Conservation (phyloP, 2,888 invertebrate genomes). For the Amblyjoppa fuscipennis region DNA sequence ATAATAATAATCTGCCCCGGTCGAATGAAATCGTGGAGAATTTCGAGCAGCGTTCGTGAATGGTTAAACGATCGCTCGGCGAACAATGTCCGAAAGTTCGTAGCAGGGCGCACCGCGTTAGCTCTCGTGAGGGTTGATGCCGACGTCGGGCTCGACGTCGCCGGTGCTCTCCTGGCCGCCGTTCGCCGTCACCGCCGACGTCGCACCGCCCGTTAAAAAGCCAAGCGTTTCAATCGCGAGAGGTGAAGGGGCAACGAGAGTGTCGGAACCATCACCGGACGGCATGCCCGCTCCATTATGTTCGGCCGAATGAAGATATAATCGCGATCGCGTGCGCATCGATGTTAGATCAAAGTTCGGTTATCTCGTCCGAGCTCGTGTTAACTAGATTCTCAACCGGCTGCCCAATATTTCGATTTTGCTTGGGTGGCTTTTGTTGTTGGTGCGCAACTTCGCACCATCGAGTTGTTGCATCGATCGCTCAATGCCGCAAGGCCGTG, state of each 20-base stretch:
- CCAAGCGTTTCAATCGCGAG: conserved; percentile 68
- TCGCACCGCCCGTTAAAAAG: conserved; percentile 61
- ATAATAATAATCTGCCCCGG: not conserved
- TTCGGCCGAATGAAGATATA: conserved; percentile 78
- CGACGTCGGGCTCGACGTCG: conserved; percentile 53
- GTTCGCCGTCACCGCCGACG: conserved; percentile 53
- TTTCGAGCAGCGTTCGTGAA: conserved; percentile 49
- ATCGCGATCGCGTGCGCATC: conserved; percentile 80
- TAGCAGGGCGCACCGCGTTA: conserved; percentile 22
- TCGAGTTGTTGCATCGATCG: not conserved
- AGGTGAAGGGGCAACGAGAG: conserved; percentile 16
- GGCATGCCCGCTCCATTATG: conserved; percentile 57
- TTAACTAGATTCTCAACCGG: conserved; percentile 77
- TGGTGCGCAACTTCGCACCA: not conserved
- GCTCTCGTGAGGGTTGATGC: conserved; percentile 64
- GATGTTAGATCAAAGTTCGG: conserved; percentile 82
- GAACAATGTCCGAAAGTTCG: conserved; percentile 47
- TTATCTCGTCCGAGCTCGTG: conserved; percentile 68
- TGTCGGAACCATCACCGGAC: conserved; percentile 47
- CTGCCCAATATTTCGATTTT: conserved; percentile 34
- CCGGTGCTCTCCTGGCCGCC: conserved; percentile 39
- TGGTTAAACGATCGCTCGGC: conserved; percentile 65
- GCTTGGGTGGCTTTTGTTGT: not conserved
- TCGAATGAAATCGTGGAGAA: not conserved
- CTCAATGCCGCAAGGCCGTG: not conserved